Evolutionary conservation across 2,113 vertebrate species (phyloP), one percentile per base, ranked within the genome.

Genomic region (Colossoma macropomum): DNA sequence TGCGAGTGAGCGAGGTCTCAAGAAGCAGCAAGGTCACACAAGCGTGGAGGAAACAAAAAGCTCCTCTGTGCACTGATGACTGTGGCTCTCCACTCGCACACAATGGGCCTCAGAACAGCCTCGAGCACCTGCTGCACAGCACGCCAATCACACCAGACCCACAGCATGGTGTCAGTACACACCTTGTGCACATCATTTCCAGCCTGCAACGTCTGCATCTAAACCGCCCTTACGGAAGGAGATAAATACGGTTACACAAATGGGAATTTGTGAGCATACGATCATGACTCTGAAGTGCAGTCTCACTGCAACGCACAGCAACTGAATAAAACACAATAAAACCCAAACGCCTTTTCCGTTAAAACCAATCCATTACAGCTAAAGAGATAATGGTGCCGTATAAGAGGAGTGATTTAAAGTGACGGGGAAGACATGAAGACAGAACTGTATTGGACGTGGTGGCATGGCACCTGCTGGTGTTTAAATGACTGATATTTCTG

Each of bases 401-500:
- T 74, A 77, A 81, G 71, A 71, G 52, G 27, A 32, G 78, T 74
- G 59, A 86, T 86, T 86, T 84, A 78, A 73, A 81, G 34, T 21
- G 68, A 81, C 73, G 59, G 38, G 69, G 72, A 69, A 74, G 82
- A 87, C 79, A 81, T 56, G 63, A 68, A 74, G 76, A 68, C n/a
- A 11, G 71, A 71, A 84, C 62, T 74, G 79, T 81, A 81, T 77
- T 81, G 54, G 85, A 77, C 73, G 75, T 86, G 74, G 38, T 68
- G 54, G 70, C 25, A 30, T 41, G 75, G 60, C 79, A 81, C 79
- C 78, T 77, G 81, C 74, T 83, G 74, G 74, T 16, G 54, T 76
- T 87, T 80, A 74, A 83, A 86, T 70, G 78, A 75, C 81, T 78
- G 78, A 84, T 81, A 73, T 85, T 73, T 50, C 73, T 71, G 30